Conservation (phyloP, 1,140 invertebrate genomes). For the Drosophila sucinea region DNA sequence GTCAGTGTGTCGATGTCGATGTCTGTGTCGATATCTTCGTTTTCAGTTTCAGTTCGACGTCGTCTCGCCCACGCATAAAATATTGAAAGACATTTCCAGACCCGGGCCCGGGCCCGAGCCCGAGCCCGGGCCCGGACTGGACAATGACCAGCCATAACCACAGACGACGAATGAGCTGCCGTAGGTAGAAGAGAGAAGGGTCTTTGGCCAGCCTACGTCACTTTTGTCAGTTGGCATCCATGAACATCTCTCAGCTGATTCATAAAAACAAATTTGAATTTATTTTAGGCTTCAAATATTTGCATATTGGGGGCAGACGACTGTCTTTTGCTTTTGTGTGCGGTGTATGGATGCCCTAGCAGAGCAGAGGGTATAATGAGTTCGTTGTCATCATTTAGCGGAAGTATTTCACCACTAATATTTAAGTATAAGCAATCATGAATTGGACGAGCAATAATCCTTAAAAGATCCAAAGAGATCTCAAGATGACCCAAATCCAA, state of each 20-base stretch:
- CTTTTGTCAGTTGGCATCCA: constrained; percentile 39
- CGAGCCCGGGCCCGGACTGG: constrained; percentile 32
- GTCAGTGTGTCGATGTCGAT: constrained; percentile 41
- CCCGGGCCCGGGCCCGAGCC: background rate
- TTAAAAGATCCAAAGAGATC: no score
- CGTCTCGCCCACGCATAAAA: constrained; percentile 73
- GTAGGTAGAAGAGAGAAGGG: background rate
- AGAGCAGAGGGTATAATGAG: background rate
- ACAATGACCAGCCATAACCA: constrained; percentile 36
- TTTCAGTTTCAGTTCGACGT: constrained; percentile 53
- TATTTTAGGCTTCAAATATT: constrained; percentile 58
- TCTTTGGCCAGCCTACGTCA: constrained; percentile 17
- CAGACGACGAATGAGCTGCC: background rate
- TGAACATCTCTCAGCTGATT: constrained; percentile 57
- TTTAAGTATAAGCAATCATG: no score
- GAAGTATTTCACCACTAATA: background rate
- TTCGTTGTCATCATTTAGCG: background rate
- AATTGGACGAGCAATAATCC: no score
- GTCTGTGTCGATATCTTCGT: constrained; percentile 29
- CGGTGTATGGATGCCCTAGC: background rate
- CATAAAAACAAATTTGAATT: constrained; percentile 72
- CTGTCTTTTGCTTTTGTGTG: no score
- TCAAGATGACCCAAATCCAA: no score
- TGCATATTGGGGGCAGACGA: constrained; percentile 49
- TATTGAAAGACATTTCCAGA: constrained; percentile 55